These are phyloP conservation scores for Channa maculata DNA, from an alignment of 2,113 vertebrate species.

Conservation along the genomic window DNA sequence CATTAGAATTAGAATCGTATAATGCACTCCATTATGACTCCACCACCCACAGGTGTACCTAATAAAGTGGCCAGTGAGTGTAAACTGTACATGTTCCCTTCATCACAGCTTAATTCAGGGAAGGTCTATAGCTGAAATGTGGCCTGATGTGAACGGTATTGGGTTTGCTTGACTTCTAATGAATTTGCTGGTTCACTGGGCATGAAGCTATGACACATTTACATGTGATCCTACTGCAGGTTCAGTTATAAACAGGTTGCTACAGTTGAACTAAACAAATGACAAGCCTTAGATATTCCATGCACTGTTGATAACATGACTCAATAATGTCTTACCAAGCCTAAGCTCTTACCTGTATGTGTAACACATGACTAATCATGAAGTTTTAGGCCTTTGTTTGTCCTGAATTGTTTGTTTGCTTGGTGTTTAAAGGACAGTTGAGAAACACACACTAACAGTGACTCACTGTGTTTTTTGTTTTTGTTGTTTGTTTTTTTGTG, in stretches of 20 bases:
- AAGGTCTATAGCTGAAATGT: too few species aligned
- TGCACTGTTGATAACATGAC: constrained; percentile 44
- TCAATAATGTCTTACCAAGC: constrained; percentile 47
- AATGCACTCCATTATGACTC: too few species aligned
- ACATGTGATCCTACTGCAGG: constrained; percentile 10
- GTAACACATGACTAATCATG: constrained; percentile 42
- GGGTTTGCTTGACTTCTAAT: not conserved
- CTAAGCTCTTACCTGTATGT: constrained; percentile 29
- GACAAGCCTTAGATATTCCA: constrained; percentile 14
- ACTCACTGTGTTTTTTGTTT: constrained; percentile 43
- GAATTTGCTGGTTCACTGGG: not conserved
- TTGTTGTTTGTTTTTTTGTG: constrained; percentile 40
- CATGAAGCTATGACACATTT: constrained; percentile 21
- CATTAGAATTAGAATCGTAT: too few species aligned
- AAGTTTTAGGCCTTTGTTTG: constrained; percentile 37
- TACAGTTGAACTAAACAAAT: constrained; percentile 27
- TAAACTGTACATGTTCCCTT: too few species aligned
- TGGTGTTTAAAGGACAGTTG: constrained; percentile 35
- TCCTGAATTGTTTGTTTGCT: constrained; percentile 33
- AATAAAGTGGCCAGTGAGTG: too few species aligned
- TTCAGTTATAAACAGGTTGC: constrained; percentile 30
- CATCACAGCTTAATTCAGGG: not conserved
- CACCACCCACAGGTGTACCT: too few species aligned
- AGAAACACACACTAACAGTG: constrained; percentile 34
- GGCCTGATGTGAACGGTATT: not conserved